Percentiles rank a stretch among this genome's conserved stretches.
Conservation (phyloP, 2,888 invertebrate genomes). For the Plagiodera versicolora region DNA sequence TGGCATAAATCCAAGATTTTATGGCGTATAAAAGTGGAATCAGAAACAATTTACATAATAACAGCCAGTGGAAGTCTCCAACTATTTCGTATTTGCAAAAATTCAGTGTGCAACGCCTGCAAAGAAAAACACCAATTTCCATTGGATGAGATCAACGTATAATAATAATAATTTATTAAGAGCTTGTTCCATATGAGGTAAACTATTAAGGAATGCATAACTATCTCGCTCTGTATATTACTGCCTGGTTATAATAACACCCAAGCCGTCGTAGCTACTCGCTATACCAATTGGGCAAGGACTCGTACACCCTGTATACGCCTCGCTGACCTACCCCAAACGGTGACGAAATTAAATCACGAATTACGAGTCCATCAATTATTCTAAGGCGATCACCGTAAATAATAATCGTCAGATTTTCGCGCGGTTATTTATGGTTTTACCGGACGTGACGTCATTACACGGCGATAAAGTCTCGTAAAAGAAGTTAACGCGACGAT, state of each 20-base stretch:
- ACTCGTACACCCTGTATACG: too few species aligned
- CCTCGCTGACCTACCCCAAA: not conserved
- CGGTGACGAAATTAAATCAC: not conserved
- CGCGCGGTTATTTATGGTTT: constrained; percentile 6
- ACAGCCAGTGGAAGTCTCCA: constrained; percentile 11
- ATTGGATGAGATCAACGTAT: not conserved
- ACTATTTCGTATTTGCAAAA: constrained; percentile 14
- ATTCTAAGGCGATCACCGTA: not conserved
- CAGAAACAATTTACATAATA: constrained; percentile 27
- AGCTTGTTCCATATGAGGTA: not conserved
- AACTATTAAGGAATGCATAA: not conserved
- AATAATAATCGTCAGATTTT: not conserved
- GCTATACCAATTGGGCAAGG: too few species aligned
- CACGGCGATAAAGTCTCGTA: constrained; percentile 12
- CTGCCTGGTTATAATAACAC: too few species aligned
- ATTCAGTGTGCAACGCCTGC: not conserved
- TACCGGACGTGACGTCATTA: constrained; percentile 8
- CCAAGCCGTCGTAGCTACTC: too few species aligned
- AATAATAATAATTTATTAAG: not conserved
- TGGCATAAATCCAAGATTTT: constrained; percentile 27
- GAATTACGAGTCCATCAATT: not conserved
- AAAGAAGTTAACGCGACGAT: constrained; percentile 15
- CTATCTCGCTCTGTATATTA: too few species aligned
- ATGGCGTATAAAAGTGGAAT: constrained; percentile 28
- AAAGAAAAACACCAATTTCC: not conserved